Percentiles rank a stretch among this genome's conserved stretches.
These are phyloP conservation scores for Ophioninae sp. DNA, from an alignment of 2,888 invertebrate species.

Conservation along the genomic window DNA sequence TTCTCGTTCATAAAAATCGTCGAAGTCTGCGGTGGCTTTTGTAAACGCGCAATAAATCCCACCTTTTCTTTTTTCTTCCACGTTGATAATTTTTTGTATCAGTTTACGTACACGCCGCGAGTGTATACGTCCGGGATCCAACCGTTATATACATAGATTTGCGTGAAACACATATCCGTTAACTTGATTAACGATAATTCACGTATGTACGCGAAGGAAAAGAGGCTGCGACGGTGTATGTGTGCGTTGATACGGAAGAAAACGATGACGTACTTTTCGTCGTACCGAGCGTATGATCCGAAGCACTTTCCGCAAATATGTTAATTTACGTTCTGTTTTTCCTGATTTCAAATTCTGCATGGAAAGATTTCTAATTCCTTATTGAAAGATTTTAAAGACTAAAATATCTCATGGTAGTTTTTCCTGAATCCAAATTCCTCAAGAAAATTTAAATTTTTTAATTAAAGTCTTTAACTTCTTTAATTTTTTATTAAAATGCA, in stretches of 20 bases:
- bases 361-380: neutral
- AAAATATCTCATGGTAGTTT: no score
- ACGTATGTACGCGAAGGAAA: conserved; percentile 31
- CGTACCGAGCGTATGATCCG: conserved; percentile 34
- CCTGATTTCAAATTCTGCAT: neutral
- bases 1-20: conserved; percentile 7
- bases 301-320: conserved; percentile 21
- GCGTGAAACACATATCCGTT: conserved; percentile 55
- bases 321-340: neutral
- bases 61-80: neutral
- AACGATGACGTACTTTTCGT: neutral
- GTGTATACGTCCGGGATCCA: neutral
- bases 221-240: conserved; percentile 29
- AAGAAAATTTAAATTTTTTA: no score
- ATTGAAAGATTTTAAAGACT: no score
- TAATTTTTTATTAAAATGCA: no score
- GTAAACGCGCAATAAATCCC: neutral
- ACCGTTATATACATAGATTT: conserved; percentile 34
- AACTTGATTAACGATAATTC: conserved; percentile 62
- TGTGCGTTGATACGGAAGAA: conserved; percentile 14
- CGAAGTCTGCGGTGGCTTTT: neutral
- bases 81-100: conserved; percentile 35
- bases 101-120: neutral
- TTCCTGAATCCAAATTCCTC: no score
- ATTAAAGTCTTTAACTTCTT: no score